Percentiles rank a stretch among this genome's conserved stretches.
phyloP scores from a whole-genome alignment of 2,113 vertebrate genomes.

The Marmota monax region DNA sequence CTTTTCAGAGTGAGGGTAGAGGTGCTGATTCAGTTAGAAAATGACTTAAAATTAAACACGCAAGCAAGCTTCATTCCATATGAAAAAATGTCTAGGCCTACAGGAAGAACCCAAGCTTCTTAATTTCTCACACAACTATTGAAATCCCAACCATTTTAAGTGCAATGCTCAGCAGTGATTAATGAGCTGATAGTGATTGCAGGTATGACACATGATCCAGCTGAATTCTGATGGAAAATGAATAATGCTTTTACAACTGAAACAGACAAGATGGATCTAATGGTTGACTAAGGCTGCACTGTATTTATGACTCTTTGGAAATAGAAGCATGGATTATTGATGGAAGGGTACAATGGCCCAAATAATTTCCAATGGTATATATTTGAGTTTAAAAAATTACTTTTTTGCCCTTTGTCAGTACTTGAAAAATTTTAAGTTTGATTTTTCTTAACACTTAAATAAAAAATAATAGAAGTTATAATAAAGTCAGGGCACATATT shows the following conservation, averaged over 20 bases:
- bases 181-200: background rate
- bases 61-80: background rate
- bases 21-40: background rate
- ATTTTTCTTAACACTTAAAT: constrained; percentile 34
- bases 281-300: background rate
- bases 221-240: background rate
- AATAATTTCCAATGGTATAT: background rate
- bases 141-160: background rate
- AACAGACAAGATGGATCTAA: background rate
- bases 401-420: background rate
- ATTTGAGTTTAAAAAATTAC: background rate
- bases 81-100: background rate
- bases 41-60: background rate
- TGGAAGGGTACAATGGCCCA: background rate
- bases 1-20: background rate
- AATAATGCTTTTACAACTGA: background rate
- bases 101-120: background rate
- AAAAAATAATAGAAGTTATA: background rate
- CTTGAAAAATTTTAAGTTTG: background rate
- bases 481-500: background rate
- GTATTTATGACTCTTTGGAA: background rate
- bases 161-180: background rate
- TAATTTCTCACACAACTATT: background rate
- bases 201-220: background rate
- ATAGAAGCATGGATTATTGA: background rate